Evolutionary conservation across 2,113 vertebrate genomes (phyloP).

Genomic region (Trogon melanurus): DNA sequence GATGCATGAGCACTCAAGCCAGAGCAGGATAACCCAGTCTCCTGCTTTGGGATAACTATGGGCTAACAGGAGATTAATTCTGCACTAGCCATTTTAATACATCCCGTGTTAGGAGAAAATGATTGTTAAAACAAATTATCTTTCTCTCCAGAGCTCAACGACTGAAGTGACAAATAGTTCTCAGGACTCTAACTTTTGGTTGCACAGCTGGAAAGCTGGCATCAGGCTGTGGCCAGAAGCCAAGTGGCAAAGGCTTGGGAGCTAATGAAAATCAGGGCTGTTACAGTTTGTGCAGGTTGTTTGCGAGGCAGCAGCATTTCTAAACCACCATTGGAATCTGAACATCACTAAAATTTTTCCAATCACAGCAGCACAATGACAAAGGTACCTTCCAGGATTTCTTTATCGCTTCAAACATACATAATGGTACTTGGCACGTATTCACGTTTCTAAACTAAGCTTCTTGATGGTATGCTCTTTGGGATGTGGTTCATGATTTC

Average conservation of each 20-base stretch:
- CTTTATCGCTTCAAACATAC: neutral
- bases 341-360: neutral
- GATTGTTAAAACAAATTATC: neutral
- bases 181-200: neutral
- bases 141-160: neutral
- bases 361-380: neutral
- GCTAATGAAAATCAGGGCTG: neutral
- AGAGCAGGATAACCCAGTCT: neutral
- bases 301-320: neutral
- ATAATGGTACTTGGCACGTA: neutral
- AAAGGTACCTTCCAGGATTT: conserved; percentile 16
- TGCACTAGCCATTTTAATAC: fast-evolving
- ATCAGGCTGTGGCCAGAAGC: neutral
- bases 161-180: neutral
- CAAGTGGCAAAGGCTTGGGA: conserved; percentile 7
- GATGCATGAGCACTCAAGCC: neutral
- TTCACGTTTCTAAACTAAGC: conserved; percentile 22
- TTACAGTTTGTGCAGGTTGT: neutral
- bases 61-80: neutral
- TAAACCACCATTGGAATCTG: neutral
- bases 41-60: neutral
- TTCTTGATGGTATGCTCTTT: neutral
- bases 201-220: neutral
- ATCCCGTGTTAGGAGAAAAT: neutral
- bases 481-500: conserved; percentile 55